Base-by-base conservation (phyloP, 2,797 vertebrate species). In the Ataeniobius toweri region DNA sequence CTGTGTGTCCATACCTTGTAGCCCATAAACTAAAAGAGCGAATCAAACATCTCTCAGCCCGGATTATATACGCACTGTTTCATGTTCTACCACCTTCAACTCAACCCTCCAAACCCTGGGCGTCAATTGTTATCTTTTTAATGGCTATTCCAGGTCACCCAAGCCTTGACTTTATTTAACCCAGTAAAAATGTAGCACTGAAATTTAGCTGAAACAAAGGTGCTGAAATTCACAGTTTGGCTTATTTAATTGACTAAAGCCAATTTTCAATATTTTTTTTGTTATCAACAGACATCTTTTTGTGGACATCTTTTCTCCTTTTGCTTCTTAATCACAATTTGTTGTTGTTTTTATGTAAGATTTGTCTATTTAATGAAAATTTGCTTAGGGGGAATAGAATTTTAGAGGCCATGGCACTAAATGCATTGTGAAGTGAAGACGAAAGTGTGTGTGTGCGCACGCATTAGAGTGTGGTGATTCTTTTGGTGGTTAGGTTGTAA, bases 401-500 rank as follows among this genome's bases (percentile, higher is more conserved):
- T 69, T 48, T 26, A 56, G 51, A n/a, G 36, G 22, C 12, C 3
- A 5, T 48, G n/a, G n/a, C 58, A 46, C n/a, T 10, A 44, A 58
- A 59, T 22, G 28, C 28, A 56, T n/a, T 55, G 6, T n/a, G 16
- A 95, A 48, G 95, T 74, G 71, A 76, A 79, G 63, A 84, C 59
- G 56, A 65, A 79, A 89, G 85, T 84, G 81, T 77, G 73, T 83
- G 94, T 96, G 97, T 96, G 97, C 96, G 85, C 59, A 65, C 9
- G 71, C 24, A 69, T 16, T 24, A 48, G 74, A 7, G 79, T 1
- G 76, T 67, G 67, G 76, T 44, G 90, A 89, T 77, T 69, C 67
- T 69, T 46, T 59, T 71, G 71, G 76, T 79, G 82, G 77, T 73
- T 79, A 86, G 92, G 96, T 97, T 97, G 97, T 98, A 97, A 97